phyloP scores from a whole-genome alignment of 2,113 vertebrate genomes.

The Xiphophorus maculatus region DNA sequence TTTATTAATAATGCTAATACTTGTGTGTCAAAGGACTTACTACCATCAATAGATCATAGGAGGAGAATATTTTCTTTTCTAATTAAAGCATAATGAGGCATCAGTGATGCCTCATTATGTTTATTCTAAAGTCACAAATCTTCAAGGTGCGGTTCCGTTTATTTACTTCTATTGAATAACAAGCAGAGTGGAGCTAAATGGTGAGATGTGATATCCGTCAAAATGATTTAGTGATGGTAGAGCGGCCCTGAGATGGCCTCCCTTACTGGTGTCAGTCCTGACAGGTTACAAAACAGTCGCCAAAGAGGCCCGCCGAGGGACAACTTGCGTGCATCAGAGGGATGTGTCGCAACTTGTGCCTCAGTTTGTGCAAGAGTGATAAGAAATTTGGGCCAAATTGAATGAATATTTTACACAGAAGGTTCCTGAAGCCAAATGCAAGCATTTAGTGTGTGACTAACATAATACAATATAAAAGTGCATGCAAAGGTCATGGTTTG shows the following conservation, averaged over 20 bases:
- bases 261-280: conserved; percentile 50
- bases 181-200: conserved; percentile 45
- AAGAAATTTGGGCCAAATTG: not conserved
- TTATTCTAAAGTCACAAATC: conserved; percentile 51
- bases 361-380: conserved; percentile 5
- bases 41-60: not conserved
- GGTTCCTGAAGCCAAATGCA: not conserved
- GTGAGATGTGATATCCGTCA: conserved; percentile 58
- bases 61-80: not conserved
- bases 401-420: not conserved
- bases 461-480: not conserved
- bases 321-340: conserved; percentile 11
- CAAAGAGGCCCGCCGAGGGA: conserved; percentile 25
- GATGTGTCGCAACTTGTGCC: not conserved
- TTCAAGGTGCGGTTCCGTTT: conserved; percentile 21
- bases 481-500: not conserved
- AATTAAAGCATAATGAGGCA: conserved; percentile 25
- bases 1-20: not conserved
- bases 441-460: not conserved
- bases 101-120: conserved; percentile 16
- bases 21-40: not conserved
- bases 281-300: conserved; percentile 69
- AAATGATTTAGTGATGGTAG: conserved; percentile 63
- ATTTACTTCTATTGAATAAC: conserved; percentile 53
- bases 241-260: conserved; percentile 43